Evolutionary conservation across 2,797 vertebrate genomes (phyloP).

Genomic region (Sarcoramphus papa): DNA sequence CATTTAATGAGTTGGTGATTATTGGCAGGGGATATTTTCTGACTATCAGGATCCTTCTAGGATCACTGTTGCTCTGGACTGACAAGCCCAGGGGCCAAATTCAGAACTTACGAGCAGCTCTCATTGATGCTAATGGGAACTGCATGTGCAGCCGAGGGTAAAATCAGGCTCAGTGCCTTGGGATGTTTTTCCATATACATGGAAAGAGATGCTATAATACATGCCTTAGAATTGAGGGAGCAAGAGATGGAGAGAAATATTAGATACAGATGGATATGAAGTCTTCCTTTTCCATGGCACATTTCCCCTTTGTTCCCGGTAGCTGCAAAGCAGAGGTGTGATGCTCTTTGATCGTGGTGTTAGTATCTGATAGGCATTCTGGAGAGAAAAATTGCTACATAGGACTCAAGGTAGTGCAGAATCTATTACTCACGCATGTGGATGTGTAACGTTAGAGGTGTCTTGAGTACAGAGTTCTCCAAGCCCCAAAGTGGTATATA

Average conservation of each 20-base stretch:
- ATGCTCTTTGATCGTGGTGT: background rate
- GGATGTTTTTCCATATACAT: conserved; percentile 9
- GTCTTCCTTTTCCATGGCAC: background rate
- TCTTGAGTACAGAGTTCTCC: background rate
- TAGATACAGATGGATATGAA: background rate
- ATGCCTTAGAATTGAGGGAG: background rate
- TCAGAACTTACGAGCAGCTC: background rate
- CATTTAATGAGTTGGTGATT: conserved; percentile 18
- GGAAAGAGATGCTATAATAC: background rate
- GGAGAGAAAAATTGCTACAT: background rate
- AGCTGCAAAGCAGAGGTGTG: background rate
- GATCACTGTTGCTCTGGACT: conserved; percentile 19
- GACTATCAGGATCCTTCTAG: background rate
- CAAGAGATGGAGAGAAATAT: background rate
- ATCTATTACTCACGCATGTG: background rate
- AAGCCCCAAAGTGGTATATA: background rate
- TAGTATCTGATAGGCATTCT: background rate
- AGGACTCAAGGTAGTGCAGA: background rate
- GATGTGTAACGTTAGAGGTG: background rate
- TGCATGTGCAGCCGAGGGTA: conserved; percentile 30
- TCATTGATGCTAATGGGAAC: conserved; percentile 30
- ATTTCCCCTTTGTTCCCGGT: background rate
- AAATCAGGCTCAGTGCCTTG: conserved; percentile 30
- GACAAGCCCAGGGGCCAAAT: conserved; percentile 14
- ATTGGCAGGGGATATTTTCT: conserved; percentile 14